Evolutionary conservation across 2,888 invertebrate species (phyloP), one percentile per base, ranked within the genome.

Genomic region (Julus scandinavius): DNA sequence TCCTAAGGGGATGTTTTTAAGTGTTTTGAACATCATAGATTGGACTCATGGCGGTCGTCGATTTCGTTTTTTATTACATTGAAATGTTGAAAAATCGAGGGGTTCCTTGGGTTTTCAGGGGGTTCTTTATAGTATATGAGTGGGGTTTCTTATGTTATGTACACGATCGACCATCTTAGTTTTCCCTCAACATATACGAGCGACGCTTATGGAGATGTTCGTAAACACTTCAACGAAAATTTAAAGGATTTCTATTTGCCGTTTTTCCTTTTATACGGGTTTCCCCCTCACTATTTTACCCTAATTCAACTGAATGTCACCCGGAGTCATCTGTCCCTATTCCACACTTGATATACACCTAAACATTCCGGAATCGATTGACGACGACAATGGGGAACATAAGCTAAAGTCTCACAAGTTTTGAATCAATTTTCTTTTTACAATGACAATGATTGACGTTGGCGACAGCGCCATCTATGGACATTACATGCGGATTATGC

Each of bases 181-280:
- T 45, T 45, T 7, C 7, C 45, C 45, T 17, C 54, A 2, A 17
- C n/a, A 63, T 4, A n/a, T n/a, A n/a, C n/a, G n/a, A n/a, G 5
- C 11, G 3, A 5, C n/a, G n/a, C 58, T 63, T 63, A 20, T 11
- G 72, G 29, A 72, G 29, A 72, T 9, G 72, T 72, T 72, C 72
- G 72, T 72, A 29, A 72, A 72, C 72, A 29, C 29, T 63, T 63
- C 63, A n/a, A 63, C 17, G 63, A n/a, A 63, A 63, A 63, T 63
- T 63, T 63, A 63, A 63, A 63, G n/a, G 54, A 1, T 54, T 54
- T 54, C 54, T 13, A 54, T 54, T 54, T 54, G 17, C 54, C n/a
- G 20, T 5, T n/a, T n/a, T 63, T 63, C 63, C 4, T 17, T 15
- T 15, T 58, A 29, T 4, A 58, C 58, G 4, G 15, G 15, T 15